Conservation (phyloP, 2,797 vertebrate genomes). For the Ispidina picta region DNA sequence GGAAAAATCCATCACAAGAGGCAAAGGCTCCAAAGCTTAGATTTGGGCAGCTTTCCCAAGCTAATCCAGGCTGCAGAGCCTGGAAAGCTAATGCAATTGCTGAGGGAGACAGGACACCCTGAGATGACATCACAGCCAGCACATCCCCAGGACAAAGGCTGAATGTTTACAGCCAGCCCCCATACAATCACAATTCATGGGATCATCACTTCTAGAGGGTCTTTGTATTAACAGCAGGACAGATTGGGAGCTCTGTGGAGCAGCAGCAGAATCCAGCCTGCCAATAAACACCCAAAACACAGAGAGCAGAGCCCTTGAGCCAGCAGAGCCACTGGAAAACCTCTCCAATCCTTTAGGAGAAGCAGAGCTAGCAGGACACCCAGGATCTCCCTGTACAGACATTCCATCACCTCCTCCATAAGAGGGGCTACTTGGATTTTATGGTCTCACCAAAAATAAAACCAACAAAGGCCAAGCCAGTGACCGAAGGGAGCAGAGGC, state of each 20-base stretch:
- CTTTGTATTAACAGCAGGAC: constrained; percentile 15
- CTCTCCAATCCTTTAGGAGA: neutral
- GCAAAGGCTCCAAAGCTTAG: neutral
- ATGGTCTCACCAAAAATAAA: neutral
- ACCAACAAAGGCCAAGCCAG: neutral
- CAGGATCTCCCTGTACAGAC: neutral
- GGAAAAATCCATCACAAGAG: neutral
- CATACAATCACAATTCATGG: constrained; percentile 21
- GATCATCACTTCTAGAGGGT: constrained; percentile 8
- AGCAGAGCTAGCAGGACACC: neutral
- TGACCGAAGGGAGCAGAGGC: neutral
- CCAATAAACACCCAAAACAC: neutral
- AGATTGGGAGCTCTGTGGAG: neutral
- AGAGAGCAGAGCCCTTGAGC: neutral
- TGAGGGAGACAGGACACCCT: neutral
- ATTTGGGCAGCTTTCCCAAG: neutral
- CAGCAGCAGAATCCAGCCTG: neutral
- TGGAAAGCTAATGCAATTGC: neutral
- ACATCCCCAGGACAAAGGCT: constrained; percentile 11
- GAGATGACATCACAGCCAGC: neutral
- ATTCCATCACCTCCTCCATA: neutral
- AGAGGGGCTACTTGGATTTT: neutral
- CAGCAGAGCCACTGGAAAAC: neutral
- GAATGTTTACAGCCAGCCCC: constrained; percentile 7
- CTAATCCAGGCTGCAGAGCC: neutral